These are phyloP conservation scores for Cetonia aurata DNA, from an alignment of 2,888 invertebrate genomes.

Conservation along the genomic window DNA sequence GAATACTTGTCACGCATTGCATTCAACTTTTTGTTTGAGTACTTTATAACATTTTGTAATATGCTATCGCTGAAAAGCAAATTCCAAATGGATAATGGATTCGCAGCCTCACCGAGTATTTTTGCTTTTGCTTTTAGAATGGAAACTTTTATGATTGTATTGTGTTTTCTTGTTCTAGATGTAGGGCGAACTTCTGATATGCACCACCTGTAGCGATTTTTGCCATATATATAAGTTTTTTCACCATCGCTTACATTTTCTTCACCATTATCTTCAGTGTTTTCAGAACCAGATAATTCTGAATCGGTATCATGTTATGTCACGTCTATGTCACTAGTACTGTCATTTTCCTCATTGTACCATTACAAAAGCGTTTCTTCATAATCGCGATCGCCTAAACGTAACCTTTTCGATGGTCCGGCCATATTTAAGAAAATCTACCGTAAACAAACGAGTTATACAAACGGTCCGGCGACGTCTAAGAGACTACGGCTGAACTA, in stretches of 20 bases:
- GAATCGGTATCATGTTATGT: too few relatives aligned
- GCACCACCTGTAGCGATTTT: constrained; percentile 16
- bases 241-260: constrained; percentile 12
- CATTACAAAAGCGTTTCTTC: too few relatives aligned
- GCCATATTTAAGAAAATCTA: too few relatives aligned
- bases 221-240: constrained; percentile 16
- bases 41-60: constrained; percentile 26
- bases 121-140: not conserved
- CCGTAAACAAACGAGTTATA: too few relatives aligned
- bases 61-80: not conserved
- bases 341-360: too few relatives aligned
- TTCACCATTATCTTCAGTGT: not conserved
- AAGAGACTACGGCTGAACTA: too few relatives aligned
- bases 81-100: not conserved
- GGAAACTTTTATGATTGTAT: constrained; percentile 2
- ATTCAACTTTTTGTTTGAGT: too few relatives aligned
- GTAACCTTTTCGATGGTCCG: too few relatives aligned
- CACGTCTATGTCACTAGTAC: too few relatives aligned
- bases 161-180: constrained; percentile 13
- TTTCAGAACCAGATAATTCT: not conserved
- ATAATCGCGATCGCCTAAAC: too few relatives aligned
- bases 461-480: too few relatives aligned
- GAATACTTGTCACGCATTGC: too few relatives aligned
- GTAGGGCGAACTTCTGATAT: constrained; percentile 16
- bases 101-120: constrained; percentile 19